Evolutionary conservation across 2,888 invertebrate genomes (phyloP).

Genomic region (Meghimatium bilineatum): DNA sequence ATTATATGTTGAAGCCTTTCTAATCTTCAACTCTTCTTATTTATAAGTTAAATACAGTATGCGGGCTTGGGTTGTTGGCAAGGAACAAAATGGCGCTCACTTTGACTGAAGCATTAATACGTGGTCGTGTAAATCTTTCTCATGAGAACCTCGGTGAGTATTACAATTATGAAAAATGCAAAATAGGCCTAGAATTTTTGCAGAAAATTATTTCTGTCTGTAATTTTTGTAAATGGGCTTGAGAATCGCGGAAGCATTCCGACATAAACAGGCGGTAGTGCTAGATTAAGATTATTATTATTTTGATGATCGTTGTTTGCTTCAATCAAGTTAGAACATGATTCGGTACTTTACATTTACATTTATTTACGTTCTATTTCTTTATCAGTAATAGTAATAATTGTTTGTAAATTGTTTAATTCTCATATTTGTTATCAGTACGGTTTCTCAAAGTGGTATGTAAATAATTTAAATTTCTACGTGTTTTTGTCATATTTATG

Average conservation of each 20-base stretch:
- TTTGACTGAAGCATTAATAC: conserved; percentile 72
- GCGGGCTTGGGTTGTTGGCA: conserved; percentile 44
- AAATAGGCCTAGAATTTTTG: neutral
- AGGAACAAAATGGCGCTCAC: conserved; percentile 72
- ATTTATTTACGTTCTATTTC: too few species aligned
- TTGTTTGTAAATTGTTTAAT: too few species aligned
- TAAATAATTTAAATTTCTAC: too few species aligned
- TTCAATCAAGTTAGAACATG: neutral
- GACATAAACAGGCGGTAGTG: too few species aligned
- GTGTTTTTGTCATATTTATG: too few species aligned
- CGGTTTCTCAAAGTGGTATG: too few species aligned
- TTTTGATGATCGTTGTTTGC: too few species aligned
- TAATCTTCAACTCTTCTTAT: conserved; percentile 19
- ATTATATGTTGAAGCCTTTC: too few species aligned
- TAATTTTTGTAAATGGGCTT: neutral
- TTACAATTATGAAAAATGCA: neutral
- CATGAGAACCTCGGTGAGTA: conserved; percentile 74
- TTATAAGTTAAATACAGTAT: conserved; percentile 1
- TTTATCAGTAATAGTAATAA: too few species aligned
- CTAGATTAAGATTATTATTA: too few species aligned
- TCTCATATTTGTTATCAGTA: too few species aligned
- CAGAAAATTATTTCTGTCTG: neutral
- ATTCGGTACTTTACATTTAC: neutral
- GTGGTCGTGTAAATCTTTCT: conserved; percentile 72
- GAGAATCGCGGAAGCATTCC: neutral